Evolutionary conservation across 2,888 invertebrate genomes (phyloP), one percentile per base, ranked within the genome.

Genomic region (Lutraria lutraria): DNA sequence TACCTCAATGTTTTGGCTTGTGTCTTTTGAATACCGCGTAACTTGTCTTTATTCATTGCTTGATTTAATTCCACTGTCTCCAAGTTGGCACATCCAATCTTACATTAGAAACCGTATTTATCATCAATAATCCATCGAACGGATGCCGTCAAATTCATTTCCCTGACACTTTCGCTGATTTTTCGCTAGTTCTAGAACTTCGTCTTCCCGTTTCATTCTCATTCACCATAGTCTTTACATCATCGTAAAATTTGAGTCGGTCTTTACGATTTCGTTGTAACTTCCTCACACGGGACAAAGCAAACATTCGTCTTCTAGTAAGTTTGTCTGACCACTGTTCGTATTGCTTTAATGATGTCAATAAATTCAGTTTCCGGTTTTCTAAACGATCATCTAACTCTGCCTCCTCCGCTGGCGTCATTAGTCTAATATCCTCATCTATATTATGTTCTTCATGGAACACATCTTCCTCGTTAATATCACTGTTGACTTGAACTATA

Each of bases 301-400:
- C 88, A 25, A 86, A 86, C 88, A 89, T 89, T 68, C 88, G n/a
- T 52, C 88, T n/a, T 31, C 60, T 76, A 10, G 86, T 89, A 53
- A 86, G 34, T 8, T 19, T 80, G 25, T 86, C 86, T 19, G 34
- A 52, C 88, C 88, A 89, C 8, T 60, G 72, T 52, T 80, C 88
- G 43, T 82, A 86, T 6, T 86, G 25, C 63, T 54, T 79, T 52
- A 34, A 56, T 21, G 86, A 86, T 25, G 72, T 63, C 34, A 63
- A 4, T 16, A 89, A 60, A 25, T 29, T 76, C 31, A 76, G 76
- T 76, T 76, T 76, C 76, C 31, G 76, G 31, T 34, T 76, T 34
- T 76, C 76, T 31, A 76, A 15, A 6, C 76, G 76, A 76, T 31
- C 29, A 16, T 76, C 76, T 13, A 76, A 34, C 34, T 76, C 76